Evolutionary conservation across 2,113 vertebrate species (phyloP).

Genomic region (Xenus cinereus): DNA sequence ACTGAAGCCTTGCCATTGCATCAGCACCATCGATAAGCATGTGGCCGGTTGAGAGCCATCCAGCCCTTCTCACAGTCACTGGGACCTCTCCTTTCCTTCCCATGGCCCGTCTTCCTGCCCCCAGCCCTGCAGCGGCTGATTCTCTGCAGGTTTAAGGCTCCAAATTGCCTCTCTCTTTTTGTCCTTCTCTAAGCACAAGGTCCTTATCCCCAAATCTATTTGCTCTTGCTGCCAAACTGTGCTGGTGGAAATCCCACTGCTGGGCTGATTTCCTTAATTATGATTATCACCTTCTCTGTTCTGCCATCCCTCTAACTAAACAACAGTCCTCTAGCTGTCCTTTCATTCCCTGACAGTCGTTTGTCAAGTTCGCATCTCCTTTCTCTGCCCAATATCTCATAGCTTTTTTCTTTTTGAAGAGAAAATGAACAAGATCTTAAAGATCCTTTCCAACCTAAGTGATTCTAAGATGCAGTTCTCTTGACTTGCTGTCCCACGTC

Average conservation of each 20-base stretch:
- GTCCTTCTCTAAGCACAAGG: background rate
- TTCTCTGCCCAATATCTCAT: background rate
- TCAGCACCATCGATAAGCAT: background rate
- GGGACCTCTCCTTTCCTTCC: background rate
- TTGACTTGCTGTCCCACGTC: background rate
- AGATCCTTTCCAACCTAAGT: background rate
- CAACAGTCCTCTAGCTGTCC: background rate
- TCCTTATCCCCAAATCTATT: background rate
- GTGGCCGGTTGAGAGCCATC: background rate
- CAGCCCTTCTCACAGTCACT: fast-evolving
- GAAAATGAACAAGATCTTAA: background rate
- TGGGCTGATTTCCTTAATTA: background rate
- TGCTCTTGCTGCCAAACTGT: background rate
- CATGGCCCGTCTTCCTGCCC: fast-evolving
- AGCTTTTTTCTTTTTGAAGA: background rate
- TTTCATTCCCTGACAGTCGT: background rate
- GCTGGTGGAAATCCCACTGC: background rate
- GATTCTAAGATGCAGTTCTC: background rate
- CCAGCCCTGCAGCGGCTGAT: background rate
- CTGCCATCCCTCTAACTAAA: background rate
- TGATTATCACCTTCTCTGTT: background rate
- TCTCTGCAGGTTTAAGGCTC: background rate
- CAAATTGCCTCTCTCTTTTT: background rate
- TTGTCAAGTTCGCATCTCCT: background rate
- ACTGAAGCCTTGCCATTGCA: fast-evolving